A percentile compares a stretch with the other conserved stretches of the same genome.
Conservation (phyloP, 2,113 vertebrate species). For the Castor canadensis region DNA sequence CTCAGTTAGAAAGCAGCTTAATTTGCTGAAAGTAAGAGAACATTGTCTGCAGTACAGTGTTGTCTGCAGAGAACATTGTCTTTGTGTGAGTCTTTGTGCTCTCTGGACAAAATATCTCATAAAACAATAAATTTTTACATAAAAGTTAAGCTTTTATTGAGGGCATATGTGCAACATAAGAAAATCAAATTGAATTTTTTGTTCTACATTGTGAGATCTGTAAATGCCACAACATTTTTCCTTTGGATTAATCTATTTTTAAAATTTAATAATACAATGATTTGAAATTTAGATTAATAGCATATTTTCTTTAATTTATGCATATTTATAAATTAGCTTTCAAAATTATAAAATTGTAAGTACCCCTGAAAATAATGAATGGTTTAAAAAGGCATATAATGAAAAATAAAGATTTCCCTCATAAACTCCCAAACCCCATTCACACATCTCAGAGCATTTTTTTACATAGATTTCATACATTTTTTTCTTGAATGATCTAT, state of each 20-base stretch:
- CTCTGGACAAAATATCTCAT: neutral
- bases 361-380: constrained; percentile 17
- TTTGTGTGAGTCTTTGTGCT: neutral
- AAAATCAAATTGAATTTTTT: neutral
- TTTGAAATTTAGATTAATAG: neutral
- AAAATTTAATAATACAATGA: neutral
- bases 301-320: neutral
- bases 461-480: neutral
- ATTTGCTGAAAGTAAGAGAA: neutral
- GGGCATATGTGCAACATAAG: neutral
- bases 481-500: neutral
- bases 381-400: neutral
- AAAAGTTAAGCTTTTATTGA: neutral
- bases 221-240: neutral
- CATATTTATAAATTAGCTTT: neutral
- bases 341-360: neutral
- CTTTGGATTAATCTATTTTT: neutral
- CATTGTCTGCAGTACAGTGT: no score
- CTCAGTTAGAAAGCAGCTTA: neutral
- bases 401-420: neutral
- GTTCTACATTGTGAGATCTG: neutral
- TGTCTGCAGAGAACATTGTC: neutral
- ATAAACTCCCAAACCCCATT: neutral
- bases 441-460: neutral
- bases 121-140: neutral